These are phyloP conservation scores for Cuniculus paca DNA, from an alignment of 2,797 vertebrate species.

Conservation along the genomic window DNA sequence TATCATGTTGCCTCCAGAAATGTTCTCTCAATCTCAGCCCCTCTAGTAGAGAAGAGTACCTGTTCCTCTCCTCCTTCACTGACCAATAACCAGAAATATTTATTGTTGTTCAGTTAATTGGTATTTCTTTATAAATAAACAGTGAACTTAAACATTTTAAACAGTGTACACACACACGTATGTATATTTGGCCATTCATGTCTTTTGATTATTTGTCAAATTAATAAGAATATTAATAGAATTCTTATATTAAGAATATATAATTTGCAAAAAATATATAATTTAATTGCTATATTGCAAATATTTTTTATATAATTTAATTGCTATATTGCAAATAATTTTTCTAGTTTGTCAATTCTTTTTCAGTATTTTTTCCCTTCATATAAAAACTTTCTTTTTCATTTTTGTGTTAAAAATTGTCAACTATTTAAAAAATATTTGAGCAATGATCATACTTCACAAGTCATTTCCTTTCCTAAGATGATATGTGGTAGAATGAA, in stretches of 20 bases:
- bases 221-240: neutral
- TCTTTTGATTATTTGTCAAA: constrained; percentile 9
- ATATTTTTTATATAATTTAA: neutral
- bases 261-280: too few species aligned
- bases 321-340: neutral
- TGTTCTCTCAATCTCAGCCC: neutral
- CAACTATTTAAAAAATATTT: neutral
- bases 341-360: constrained; percentile 19
- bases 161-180: neutral
- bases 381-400: neutral
- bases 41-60: neutral
- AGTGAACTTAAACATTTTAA: constrained; percentile 48
- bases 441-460: neutral
- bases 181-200: neutral
- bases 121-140: constrained; percentile 43
- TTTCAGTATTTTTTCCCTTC: constrained; percentile 24
- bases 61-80: neutral
- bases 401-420: constrained; percentile 21
- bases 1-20: neutral
- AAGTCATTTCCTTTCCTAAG: neutral
- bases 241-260: neutral
- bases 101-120: neutral
- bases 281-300: neutral
- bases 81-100: neutral
- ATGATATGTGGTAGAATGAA: neutral